phyloP scores from a whole-genome alignment of 1,140 invertebrate species.

The Drosophila melanogaster region Release_6_plus_ISO1_MT NC_004354.4:16600001-16600500 shows the following conservation, averaged over 20 bases:
- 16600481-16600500: conserved; percentile 6
- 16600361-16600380: conserved; percentile 38
- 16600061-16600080: conserved; percentile 41
- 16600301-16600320: conserved; percentile 51
- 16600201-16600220: conserved; percentile 27
- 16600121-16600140: conserved; percentile 25
- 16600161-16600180: conserved; percentile 46
- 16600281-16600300: conserved; percentile 18
- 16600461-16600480: not conserved
- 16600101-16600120: conserved; percentile 43
- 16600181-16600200: conserved; percentile 3
- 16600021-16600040: conserved; percentile 34
- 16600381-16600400: conserved; percentile 76
- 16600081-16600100: conserved; percentile 40
- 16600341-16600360: not conserved
- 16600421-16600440: conserved; percentile 62
- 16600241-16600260: conserved; percentile 13
- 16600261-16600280: conserved; percentile 29
- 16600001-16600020: conserved; percentile 68
- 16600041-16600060: conserved; percentile 45
- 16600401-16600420: conserved; percentile 72
- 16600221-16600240: conserved; percentile 26
- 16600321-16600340: conserved; percentile 11
- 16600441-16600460: conserved; percentile 71
- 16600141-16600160: conserved; percentile 64